These are phyloP conservation scores for Teleogryllus oceanicus DNA, from an alignment of 2,888 invertebrate genomes.

Conservation along the genomic window DNA sequence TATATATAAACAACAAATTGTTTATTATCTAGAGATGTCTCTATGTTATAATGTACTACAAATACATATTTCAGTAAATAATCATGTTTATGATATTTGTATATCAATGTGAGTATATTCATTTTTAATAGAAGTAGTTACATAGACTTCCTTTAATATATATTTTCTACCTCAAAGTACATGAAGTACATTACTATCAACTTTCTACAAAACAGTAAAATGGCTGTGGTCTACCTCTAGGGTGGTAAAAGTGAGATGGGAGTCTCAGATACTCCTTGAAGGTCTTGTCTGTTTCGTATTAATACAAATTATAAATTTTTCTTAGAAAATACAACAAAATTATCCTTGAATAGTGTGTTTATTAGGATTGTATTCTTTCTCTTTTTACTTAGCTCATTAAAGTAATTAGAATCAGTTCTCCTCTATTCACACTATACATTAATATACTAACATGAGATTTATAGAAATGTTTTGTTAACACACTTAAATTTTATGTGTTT, in stretches of 20 bases:
- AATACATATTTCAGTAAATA: background rate
- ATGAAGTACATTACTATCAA: background rate
- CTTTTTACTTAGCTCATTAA: too few relatives aligned
- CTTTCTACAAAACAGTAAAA: background rate
- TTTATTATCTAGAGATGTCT: background rate
- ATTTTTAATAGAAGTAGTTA: background rate
- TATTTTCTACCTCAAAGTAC: conserved; percentile 18
- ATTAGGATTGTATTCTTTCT: too few relatives aligned
- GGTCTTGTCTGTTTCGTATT: too few relatives aligned
- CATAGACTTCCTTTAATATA: background rate
- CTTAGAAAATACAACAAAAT: too few relatives aligned
- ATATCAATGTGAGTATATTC: background rate
- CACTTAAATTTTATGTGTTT: too few relatives aligned
- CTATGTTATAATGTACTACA: background rate
- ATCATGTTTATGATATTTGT: background rate
- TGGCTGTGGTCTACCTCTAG: conserved; percentile 1
- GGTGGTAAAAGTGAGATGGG: background rate
- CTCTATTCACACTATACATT: too few relatives aligned
- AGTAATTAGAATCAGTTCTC: too few relatives aligned
- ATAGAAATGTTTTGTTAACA: too few relatives aligned
- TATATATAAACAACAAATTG: background rate
- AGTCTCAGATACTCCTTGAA: too few relatives aligned
- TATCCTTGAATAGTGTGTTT: too few relatives aligned
- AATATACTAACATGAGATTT: too few relatives aligned
- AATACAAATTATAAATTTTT: too few relatives aligned